Conservation (phyloP, 2,113 vertebrate genomes). For the Piaya cayana region DNA sequence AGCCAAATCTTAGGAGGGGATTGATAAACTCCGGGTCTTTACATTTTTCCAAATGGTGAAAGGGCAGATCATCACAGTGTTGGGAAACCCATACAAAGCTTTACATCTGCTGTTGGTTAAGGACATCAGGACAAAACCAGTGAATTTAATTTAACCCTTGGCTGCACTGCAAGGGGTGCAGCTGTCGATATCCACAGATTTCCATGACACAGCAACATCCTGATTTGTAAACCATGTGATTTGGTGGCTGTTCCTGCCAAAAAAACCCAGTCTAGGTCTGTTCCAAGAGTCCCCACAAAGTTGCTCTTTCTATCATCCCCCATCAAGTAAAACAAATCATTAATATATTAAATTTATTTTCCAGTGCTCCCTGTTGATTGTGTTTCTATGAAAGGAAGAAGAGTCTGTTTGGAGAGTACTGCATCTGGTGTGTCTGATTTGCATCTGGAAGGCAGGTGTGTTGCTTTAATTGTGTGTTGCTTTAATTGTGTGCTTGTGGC, state of each 20-base stretch:
- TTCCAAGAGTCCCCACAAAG: background rate
- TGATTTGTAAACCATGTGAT: background rate
- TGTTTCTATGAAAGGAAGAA: background rate
- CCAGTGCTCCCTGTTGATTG: background rate
- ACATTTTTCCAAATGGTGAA: background rate
- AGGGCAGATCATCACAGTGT: background rate
- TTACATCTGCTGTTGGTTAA: background rate
- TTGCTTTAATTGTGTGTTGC: rapidly evolving
- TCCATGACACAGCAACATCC: background rate
- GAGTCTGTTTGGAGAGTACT: rapidly evolving
- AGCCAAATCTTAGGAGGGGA: background rate
- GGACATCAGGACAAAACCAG: background rate
- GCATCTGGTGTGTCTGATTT: rapidly evolving
- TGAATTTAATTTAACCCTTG: background rate
- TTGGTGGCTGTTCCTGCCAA: background rate
- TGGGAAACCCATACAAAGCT: background rate
- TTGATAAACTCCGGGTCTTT: rapidly evolving
- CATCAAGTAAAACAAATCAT: background rate
- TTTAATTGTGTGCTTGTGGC: background rate
- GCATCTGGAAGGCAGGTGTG: background rate
- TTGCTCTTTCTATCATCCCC: background rate
- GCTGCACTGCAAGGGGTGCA: background rate
- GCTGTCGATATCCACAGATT: background rate
- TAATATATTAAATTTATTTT: background rate
- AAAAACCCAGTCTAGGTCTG: background rate